phyloP scores from a whole-genome alignment of 2,888 invertebrate genomes.

The Trissolcus brochymenae region DNA sequence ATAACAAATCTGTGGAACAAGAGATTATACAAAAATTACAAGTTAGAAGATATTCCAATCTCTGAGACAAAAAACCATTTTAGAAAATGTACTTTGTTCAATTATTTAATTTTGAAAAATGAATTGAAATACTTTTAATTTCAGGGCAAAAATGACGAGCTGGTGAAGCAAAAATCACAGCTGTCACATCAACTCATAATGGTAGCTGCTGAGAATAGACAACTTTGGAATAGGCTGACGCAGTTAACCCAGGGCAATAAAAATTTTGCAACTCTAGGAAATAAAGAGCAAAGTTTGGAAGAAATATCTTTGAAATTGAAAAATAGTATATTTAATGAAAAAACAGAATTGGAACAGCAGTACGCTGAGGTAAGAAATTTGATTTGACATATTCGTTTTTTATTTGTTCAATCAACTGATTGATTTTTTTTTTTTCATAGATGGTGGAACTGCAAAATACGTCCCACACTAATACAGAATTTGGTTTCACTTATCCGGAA shows the following conservation, averaged over 20 bases:
- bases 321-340: constrained; percentile 83
- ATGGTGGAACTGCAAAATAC: constrained; percentile 81
- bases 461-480: constrained; percentile 53
- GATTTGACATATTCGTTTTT: background rate
- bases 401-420: background rate
- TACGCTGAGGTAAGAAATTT: constrained; percentile 76
- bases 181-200: constrained; percentile 86
- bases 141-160: constrained; percentile 82
- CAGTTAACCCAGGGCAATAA: constrained; percentile 81
- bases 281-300: constrained; percentile 81
- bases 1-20: constrained; percentile 56
- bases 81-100: too few species aligned
- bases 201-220: constrained; percentile 89
- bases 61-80: too few species aligned
- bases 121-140: constrained; percentile 63
- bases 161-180: constrained; percentile 86
- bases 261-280: constrained; percentile 57
- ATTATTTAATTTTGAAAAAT: background rate
- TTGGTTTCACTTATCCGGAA: constrained; percentile 80
- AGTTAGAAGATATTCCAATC: constrained; percentile 46
- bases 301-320: constrained; percentile 86
- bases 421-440: constrained; percentile 71
- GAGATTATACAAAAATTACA: constrained; percentile 59
- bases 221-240: constrained; percentile 86
- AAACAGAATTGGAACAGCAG: constrained; percentile 83